Evolutionary conservation across 2,888 invertebrate species (phyloP).

Genomic region (Trimorus sp.): DNA sequence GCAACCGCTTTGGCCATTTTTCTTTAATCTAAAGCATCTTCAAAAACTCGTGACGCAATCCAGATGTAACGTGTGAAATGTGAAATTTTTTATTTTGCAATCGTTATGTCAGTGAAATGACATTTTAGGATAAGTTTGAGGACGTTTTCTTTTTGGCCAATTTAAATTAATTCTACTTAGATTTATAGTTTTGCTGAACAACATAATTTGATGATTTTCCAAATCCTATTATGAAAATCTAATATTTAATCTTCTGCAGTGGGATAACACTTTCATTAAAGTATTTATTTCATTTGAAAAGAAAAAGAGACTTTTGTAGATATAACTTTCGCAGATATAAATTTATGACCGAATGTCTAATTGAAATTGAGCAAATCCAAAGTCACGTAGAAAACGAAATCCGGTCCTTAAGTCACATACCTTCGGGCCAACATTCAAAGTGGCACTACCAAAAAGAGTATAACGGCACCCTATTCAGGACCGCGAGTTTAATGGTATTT

Average conservation of each 20-base stretch:
- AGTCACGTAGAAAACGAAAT: conserved; percentile 58
- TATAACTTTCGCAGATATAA: too few species aligned
- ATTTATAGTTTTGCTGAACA: too few species aligned
- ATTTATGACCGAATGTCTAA: conserved; percentile 26
- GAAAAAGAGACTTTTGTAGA: too few species aligned
- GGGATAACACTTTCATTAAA: too few species aligned
- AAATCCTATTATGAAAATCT: too few species aligned
- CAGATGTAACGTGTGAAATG: conserved; percentile 39
- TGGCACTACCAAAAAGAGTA: conserved; percentile 57
- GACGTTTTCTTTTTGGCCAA: background rate
- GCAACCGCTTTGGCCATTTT: background rate
- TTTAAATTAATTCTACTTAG: background rate
- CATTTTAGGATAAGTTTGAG: conserved; percentile 23
- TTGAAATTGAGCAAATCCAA: conserved; percentile 26
- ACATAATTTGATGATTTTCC: too few species aligned
- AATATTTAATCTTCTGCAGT: too few species aligned
- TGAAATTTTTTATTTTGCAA: conserved; percentile 52
- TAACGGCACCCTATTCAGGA: conserved; percentile 67
- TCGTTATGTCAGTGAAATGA: conserved; percentile 45
- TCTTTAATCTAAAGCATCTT: conserved; percentile 14
- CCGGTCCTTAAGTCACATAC: conserved; percentile 34
- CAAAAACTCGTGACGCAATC: conserved; percentile 35
- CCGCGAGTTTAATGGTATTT: conserved; percentile 58
- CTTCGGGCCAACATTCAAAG: conserved; percentile 50
- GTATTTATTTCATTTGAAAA: too few species aligned